Evolutionary conservation across 2,113 vertebrate species (phyloP).

Genomic region (Vulpes lagopus): DNA sequence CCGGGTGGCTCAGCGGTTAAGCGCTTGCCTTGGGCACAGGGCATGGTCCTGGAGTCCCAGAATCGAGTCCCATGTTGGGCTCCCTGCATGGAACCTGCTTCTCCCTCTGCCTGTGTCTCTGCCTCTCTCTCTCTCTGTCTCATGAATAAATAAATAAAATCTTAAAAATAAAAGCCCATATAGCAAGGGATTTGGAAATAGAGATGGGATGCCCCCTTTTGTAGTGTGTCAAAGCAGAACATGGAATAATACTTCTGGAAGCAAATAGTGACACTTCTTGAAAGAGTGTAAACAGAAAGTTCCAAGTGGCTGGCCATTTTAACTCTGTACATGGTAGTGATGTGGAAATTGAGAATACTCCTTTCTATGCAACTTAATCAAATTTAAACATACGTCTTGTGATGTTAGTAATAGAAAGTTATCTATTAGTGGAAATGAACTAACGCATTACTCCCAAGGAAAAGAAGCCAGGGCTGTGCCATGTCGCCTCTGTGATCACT

Average conservation of each 20-base stretch:
- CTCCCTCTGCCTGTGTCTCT: no score
- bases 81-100: no score
- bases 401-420: background rate
- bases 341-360: background rate
- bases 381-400: conserved; percentile 24
- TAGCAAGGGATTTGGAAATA: background rate
- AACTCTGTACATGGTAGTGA: background rate
- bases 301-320: background rate
- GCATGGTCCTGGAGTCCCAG: no score
- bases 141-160: no score
- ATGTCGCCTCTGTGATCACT: background rate
- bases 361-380: background rate
- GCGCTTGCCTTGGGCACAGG: no score
- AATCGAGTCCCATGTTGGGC: no score
- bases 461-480: background rate
- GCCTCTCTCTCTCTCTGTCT: no score
- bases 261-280: background rate
- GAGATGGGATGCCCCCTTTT: background rate
- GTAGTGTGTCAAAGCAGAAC: background rate
- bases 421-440: background rate
- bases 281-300: background rate
- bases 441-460: background rate
- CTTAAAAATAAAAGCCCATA: no score
- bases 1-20: no score
- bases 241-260: background rate